Conservation (phyloP, 2,888 invertebrate species). For the Drosophila prostipennis region DNA sequence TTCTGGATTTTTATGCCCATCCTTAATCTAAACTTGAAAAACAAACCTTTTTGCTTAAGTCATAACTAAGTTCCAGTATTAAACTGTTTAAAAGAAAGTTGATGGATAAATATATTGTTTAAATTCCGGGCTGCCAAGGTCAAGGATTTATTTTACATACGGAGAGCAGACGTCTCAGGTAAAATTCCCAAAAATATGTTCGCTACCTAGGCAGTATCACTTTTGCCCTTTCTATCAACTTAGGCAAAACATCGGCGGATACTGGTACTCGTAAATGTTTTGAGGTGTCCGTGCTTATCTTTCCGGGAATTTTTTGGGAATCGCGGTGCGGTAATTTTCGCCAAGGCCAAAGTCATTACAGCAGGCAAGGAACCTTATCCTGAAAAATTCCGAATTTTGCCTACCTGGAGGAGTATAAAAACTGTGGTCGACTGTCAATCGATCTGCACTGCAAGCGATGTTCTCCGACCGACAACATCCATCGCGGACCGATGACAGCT, state of each 20-base stretch:
- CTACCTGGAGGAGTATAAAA: conserved; percentile 65
- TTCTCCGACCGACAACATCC: conserved; percentile 51
- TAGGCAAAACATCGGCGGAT: conserved; percentile 8
- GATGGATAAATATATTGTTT: no score
- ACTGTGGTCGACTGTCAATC: conserved; percentile 12
- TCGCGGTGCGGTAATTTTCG: conserved; percentile 21
- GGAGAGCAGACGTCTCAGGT: not conserved
- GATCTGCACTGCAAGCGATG: conserved; percentile 63
- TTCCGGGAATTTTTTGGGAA: conserved; percentile 24
- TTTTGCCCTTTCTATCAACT: not conserved
- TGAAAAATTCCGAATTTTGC: not conserved
- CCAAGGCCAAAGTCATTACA: conserved; percentile 51
- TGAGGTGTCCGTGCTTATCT: conserved; percentile 12
- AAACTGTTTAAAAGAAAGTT: no score
- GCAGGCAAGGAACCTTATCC: conserved; percentile 10
- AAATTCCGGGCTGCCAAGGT: no score
- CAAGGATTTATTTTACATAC: not conserved
- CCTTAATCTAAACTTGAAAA: no score
- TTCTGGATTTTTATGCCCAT: no score
- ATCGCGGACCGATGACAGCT: conserved; percentile 12
- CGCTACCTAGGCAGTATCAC: conserved; percentile 7
- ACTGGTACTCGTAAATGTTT: conserved; percentile 3
- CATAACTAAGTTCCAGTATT: no score
- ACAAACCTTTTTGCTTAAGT: no score
- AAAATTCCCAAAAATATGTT: not conserved